Evolutionary conservation across 2,113 vertebrate species (phyloP).

Genomic region (Chloropsis cyanopogon): DNA sequence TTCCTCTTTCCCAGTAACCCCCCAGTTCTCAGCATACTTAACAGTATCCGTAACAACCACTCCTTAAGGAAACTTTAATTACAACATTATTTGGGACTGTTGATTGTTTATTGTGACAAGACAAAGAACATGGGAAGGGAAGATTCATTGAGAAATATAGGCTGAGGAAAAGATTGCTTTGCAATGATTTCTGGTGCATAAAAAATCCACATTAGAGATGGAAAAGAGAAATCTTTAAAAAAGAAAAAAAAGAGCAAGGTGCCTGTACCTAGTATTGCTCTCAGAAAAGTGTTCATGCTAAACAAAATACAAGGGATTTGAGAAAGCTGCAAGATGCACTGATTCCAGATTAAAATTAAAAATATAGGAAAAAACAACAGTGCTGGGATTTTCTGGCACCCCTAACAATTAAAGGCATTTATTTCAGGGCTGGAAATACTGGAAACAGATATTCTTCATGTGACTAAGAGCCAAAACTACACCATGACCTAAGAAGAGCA

Average conservation of each 20-base stretch:
- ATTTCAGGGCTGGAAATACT: neutral
- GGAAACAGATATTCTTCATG: neutral
- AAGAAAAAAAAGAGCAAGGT: neutral
- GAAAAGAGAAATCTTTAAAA: neutral
- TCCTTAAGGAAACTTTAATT: conserved; percentile 61
- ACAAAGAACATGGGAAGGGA: conserved; percentile 25
- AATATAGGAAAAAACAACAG: neutral
- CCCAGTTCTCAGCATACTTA: neutral
- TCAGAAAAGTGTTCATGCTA: neutral
- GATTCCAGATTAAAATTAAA: neutral
- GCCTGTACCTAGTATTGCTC: neutral
- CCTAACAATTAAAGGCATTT: neutral
- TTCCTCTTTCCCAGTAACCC: neutral
- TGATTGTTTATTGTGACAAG: conserved; percentile 53
- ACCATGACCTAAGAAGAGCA: neutral
- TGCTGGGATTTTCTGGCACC: neutral
- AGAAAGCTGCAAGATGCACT: neutral
- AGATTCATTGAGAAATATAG: neutral
- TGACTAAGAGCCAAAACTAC: neutral
- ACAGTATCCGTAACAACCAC: conserved; percentile 21
- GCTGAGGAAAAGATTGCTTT: neutral
- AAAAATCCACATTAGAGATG: neutral
- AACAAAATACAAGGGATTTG: neutral
- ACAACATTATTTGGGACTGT: conserved; percentile 6
- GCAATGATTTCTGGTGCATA: neutral